Percentiles rank a stretch among this genome's conserved stretches.
phyloP scores from a whole-genome alignment of 2,113 vertebrate genomes.

The Centropristis striata region DNA sequence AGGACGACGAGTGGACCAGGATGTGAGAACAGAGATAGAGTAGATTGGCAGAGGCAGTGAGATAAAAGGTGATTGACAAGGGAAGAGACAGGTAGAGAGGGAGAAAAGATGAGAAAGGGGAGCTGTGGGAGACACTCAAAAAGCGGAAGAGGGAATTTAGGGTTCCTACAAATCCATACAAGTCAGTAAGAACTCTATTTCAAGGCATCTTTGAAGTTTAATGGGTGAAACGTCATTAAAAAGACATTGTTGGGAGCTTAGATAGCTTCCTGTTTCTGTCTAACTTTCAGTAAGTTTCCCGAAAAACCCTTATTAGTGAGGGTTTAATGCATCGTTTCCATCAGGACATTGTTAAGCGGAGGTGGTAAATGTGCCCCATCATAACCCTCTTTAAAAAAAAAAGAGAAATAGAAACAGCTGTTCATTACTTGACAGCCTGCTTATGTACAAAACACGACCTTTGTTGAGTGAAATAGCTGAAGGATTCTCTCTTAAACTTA shows the following conservation, averaged over 20 bases:
- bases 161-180: slow-evolving; percentile 23
- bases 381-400: not conserved
- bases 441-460: slow-evolving; percentile 19
- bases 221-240: slow-evolving; percentile 28
- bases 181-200: slow-evolving; percentile 30
- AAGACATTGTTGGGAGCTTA: slow-evolving; percentile 9
- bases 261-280: not conserved
- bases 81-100: slow-evolving; percentile 14
- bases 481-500: not conserved
- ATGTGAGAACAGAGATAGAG: slow-evolving; percentile 33
- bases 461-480: not conserved
- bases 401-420: not conserved
- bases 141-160: slow-evolving; percentile 15
- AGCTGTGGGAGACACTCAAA: slow-evolving; percentile 27
- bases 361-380: not conserved
- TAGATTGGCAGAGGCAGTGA: slow-evolving; percentile 27
- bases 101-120: slow-evolving; percentile 8
- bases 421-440: not conserved
- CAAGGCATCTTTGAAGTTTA: slow-evolving; percentile 47
- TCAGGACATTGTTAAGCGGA: slow-evolving; percentile 11
- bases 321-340: slow-evolving; percentile 9
- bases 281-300: not conserved
- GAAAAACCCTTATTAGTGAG: slow-evolving; percentile 12
- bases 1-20: slow-evolving; percentile 21
- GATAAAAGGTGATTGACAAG: slow-evolving; percentile 52